Conservation (phyloP, 2,888 invertebrate genomes). For the Coenonympha arcania region DNA sequence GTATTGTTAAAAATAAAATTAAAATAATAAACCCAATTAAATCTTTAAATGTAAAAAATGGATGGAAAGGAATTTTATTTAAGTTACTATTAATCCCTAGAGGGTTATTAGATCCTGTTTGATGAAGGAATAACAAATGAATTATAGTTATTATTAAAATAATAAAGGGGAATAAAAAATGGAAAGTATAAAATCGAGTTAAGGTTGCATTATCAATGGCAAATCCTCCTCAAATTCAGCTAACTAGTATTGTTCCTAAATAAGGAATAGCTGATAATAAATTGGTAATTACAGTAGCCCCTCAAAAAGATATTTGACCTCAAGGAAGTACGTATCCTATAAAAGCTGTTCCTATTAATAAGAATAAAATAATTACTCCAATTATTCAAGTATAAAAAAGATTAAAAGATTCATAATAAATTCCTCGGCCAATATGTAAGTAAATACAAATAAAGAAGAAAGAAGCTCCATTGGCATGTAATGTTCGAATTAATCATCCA, state of each 20-base stretch:
- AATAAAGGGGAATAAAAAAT: constrained; percentile 82
- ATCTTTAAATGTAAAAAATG: constrained; percentile 79
- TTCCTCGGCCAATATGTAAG: constrained; percentile 78
- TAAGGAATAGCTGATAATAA: constrained; percentile 81
- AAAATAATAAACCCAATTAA: constrained; percentile 75
- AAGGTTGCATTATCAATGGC: constrained; percentile 81
- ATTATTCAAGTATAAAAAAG: constrained; percentile 76
- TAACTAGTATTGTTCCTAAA: constrained; percentile 76
- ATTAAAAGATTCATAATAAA: constrained; percentile 66
- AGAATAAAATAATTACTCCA: constrained; percentile 78
- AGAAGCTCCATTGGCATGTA: constrained; percentile 82
- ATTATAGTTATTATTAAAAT: constrained; percentile 49
- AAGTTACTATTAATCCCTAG: constrained; percentile 77
- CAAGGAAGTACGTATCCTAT: constrained; percentile 79
- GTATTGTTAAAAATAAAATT: constrained; percentile 64
- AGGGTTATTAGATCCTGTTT: constrained; percentile 48
- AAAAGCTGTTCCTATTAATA: constrained; percentile 82
- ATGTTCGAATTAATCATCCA: constrained; percentile 78
- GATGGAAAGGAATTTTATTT: constrained; percentile 81
- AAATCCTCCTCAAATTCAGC: constrained; percentile 85
- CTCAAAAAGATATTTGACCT: constrained; percentile 85
- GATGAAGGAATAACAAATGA: constrained; percentile 75
- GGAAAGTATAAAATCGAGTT: constrained; percentile 84
- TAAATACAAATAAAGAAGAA: constrained; percentile 82
- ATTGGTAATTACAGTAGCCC: constrained; percentile 86